A percentile compares a stretch with the other conserved stretches of the same genome.
Evolutionary conservation across 2,888 invertebrate genomes (phyloP).

Genomic region (Catocala sponsa): DNA sequence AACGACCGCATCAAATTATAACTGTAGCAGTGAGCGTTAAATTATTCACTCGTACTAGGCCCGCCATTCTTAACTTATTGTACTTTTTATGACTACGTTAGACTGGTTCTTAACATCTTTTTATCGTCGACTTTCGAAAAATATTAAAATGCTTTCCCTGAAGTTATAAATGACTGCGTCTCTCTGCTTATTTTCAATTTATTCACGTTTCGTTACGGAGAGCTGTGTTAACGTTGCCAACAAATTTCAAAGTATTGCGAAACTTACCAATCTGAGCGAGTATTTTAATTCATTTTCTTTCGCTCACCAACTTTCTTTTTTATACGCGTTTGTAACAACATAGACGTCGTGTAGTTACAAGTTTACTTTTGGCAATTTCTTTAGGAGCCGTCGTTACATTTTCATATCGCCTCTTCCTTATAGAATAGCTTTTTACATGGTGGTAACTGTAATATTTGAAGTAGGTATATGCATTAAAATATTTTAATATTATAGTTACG

Average conservation of each 20-base stretch:
- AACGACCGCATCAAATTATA: slow-evolving; percentile 20
- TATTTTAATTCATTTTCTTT: slow-evolving; percentile 61
- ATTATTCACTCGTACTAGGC: slow-evolving; percentile 31
- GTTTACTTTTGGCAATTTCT: slow-evolving; percentile 33
- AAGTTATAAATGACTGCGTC: slow-evolving; percentile 58
- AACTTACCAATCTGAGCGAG: slow-evolving; percentile 65
- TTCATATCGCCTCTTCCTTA: neutral
- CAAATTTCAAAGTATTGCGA: slow-evolving; percentile 65
- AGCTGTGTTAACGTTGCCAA: slow-evolving; percentile 65
- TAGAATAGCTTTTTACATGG: neutral
- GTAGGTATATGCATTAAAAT: too few relatives aligned
- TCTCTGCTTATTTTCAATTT: slow-evolving; percentile 64
- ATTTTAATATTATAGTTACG: too few relatives aligned
- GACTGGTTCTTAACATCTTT: slow-evolving; percentile 38
- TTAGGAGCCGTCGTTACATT: slow-evolving; percentile 3
- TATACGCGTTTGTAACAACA: slow-evolving; percentile 42
- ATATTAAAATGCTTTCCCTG: slow-evolving; percentile 54
- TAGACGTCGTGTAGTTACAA: slow-evolving; percentile 41
- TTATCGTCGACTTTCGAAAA: slow-evolving; percentile 43
- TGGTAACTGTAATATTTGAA: too few relatives aligned
- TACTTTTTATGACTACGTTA: slow-evolving; percentile 32
- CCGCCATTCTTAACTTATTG: slow-evolving; percentile 20
- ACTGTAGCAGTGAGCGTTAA: slow-evolving; percentile 28
- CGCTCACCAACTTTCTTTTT: slow-evolving; percentile 51
- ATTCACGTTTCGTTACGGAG: slow-evolving; percentile 65